Evolutionary conservation across 2,113 vertebrate species (phyloP), one percentile per base, ranked within the genome.

Genomic region (Lynx canadensis): DNA sequence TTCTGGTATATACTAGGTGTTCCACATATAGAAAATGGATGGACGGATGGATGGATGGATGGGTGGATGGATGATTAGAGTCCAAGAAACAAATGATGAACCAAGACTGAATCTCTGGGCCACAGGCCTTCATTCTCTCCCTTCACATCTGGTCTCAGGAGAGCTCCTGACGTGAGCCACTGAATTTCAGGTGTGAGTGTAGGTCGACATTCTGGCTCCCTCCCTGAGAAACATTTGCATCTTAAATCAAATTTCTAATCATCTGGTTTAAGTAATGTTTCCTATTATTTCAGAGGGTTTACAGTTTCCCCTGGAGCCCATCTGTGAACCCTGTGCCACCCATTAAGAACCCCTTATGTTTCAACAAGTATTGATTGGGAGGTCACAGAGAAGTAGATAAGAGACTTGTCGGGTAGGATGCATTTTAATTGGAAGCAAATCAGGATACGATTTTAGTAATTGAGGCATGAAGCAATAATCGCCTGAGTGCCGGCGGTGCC

Each of bases 381-480:
- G 50, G 68, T 94, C 86, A 93, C 86, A 89, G 15, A 84, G 79
- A 97, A 86, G 50, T 91, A 68, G 38, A 84, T 84, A 90, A 80
- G 52, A 96, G 38, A 93, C 55, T 76, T 97, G n/a, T 63, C 5
- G 14, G 65, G 29, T 80, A 33, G 41, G 41, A 89, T 85, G 45
- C 65, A 95, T 95, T 96, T 96, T 89, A 97, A 92, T 52, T 93
- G 57, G 76, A 85, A 95, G 45, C 38, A 95, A 97, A 91, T 93
- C 89, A 85, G 66, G 57, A 81, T 81, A 82, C 5, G 3, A 76
- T 93, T 93, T 48, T 94, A 96, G 78, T 48, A 97, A 69, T 36
- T 93, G 79, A 91, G 50, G 12, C 71, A 81, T 83, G 78, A 88
- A 82, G 25, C 82, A 90, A 60, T 96, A 91, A 82, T 85, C 27